phyloP scores from a whole-genome alignment of 1,140 invertebrate species.

The Wasmannia auropunctata region DNA sequence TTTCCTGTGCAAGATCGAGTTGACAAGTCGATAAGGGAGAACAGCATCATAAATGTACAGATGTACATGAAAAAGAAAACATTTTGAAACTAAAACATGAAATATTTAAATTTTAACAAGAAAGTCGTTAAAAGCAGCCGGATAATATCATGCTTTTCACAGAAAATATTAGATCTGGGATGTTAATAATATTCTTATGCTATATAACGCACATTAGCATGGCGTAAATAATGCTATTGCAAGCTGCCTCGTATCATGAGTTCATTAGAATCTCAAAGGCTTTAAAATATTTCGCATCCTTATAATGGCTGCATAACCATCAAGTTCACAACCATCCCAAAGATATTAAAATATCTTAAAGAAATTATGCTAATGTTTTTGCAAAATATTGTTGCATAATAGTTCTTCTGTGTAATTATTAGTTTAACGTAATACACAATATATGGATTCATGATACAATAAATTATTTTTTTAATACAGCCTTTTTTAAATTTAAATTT shows the following conservation, averaged over 20 bases:
- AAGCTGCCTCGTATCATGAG: neutral
- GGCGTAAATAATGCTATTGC: constrained; percentile 19
- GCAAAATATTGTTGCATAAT: neutral
- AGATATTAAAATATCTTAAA: neutral
- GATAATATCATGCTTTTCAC: neutral
- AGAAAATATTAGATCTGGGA: neutral
- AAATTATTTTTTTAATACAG: neutral
- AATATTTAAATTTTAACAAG: neutral
- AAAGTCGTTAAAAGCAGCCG: neutral
- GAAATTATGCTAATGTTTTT: neutral
- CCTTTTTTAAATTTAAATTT: neutral
- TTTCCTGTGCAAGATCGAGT: neutral
- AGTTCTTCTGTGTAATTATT: neutral
- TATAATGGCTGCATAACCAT: neutral
- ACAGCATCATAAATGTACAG: neutral
- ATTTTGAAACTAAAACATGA: neutral
- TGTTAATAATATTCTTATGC: neutral
- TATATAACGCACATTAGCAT: neutral
- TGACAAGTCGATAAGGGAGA: constrained; percentile 25
- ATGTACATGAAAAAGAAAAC: neutral
- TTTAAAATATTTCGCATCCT: neutral
- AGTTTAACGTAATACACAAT: neutral
- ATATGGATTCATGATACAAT: neutral
- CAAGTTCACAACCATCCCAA: neutral
- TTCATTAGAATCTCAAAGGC: constrained; percentile 43